These are phyloP conservation scores for Allacma fusca DNA, from an alignment of 2,888 invertebrate genomes.

Conservation along the genomic window DNA sequence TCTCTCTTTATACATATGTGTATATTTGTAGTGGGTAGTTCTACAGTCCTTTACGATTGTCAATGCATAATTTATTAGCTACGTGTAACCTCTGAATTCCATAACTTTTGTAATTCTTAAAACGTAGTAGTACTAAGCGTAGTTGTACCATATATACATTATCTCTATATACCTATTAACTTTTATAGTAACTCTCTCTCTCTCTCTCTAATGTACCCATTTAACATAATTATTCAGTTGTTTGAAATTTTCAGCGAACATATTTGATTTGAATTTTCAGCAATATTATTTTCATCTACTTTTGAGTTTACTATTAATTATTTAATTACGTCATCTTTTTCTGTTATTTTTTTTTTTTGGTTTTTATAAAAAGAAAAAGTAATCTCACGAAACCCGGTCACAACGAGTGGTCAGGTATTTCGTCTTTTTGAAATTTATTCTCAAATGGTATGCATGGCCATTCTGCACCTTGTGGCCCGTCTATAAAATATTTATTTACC, in stretches of 20 bases:
- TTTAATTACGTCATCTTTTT: not conserved
- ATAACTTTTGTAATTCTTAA: slow-evolving; percentile 8
- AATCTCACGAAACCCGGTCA: slow-evolving; percentile 34
- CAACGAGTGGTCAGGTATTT: slow-evolving; percentile 45
- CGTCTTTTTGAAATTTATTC: slow-evolving; percentile 17
- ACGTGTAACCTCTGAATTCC: not conserved
- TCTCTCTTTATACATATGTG: too few relatives aligned
- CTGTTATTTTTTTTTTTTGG: not conserved
- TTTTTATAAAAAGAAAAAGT: slow-evolving; percentile 21
- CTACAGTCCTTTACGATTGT: not conserved
- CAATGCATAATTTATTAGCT: not conserved
- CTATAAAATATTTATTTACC: slow-evolving; percentile 26
- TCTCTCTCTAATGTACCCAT: not conserved
- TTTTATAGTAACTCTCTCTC: not conserved
- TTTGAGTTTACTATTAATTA: not conserved
- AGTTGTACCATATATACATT: not conserved
- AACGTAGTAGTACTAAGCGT: not conserved
- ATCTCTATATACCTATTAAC: not conserved
- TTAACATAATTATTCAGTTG: too few relatives aligned
- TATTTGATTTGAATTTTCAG: too few relatives aligned
- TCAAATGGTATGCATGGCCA: slow-evolving; percentile 40
- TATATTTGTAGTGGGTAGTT: slow-evolving; percentile 9
- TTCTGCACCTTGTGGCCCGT: slow-evolving; percentile 43
- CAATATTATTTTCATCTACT: too few relatives aligned
- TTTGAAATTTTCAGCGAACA: too few relatives aligned